Evolutionary conservation across 2,888 invertebrate genomes (phyloP), one percentile per base, ranked within the genome.

Genomic region (Phlogophora meticulosa): DNA sequence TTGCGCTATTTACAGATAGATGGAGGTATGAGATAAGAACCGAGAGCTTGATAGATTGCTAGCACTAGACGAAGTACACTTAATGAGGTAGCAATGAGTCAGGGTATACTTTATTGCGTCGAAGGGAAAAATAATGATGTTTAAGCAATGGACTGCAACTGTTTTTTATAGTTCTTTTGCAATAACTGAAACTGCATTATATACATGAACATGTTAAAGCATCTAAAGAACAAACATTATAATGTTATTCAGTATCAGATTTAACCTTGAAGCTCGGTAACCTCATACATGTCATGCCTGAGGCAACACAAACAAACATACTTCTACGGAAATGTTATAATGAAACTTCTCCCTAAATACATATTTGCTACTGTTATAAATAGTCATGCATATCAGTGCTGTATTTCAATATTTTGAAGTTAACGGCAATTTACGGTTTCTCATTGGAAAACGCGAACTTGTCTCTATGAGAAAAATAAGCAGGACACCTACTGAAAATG

Each of bases 1-100:
- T 70, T 66, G 57, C 48, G 46, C 62, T 56, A 64, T 58, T 43
- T 70, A 72, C 68, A 63, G 67, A 71, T 72, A 71, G 46, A 69
- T 46, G 57, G 43, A 64, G 66, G 48, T 64, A 13, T 36, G 57
- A 64, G 48, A 51, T 67, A 65, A 69, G 24, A 59, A 57, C 56
- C 20, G 56, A 59, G 32, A 59, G 45, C 53, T 38, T 65, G 64
- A 76, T 70, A 13, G 48, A 66, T 55, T 20, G 48, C 45, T 13
- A 32, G 62, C 20, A 46, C 48, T 66, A 34, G 28, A 61, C 9
- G 42, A 36, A 17, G 46, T 36, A 53, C 42, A 43, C 46, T 46
- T 34, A 42, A 67, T 51, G 53, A 59, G 11, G 11, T 49, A 5
- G 24, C 38, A 20, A 45, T 70, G 48, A 68, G 11, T 38, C 43